These are phyloP conservation scores for Oligia fasciuncula DNA, from an alignment of 2,888 invertebrate genomes.

Conservation along the genomic window DNA sequence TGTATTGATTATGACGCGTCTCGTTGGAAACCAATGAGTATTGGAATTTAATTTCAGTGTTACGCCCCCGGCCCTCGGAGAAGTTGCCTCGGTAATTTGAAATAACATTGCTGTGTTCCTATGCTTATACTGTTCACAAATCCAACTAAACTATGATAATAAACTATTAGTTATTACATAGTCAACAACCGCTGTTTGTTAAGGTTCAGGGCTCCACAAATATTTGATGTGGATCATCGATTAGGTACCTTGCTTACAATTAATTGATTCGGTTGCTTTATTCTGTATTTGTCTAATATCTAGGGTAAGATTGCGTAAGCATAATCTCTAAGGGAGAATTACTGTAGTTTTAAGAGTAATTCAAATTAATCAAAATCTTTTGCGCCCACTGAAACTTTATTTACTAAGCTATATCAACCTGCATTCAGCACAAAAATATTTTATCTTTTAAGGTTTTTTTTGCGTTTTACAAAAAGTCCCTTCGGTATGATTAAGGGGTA, in stretches of 20 bases:
- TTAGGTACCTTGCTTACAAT: constrained; percentile 14
- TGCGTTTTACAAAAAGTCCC: too few species aligned
- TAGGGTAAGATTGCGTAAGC: neutral
- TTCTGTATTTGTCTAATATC: neutral
- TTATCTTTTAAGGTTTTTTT: neutral
- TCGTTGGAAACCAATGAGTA: constrained; percentile 69
- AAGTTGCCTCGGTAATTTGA: constrained; percentile 63
- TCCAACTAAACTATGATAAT: constrained; percentile 51
- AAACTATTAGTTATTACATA: constrained; percentile 46
- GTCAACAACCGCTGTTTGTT: constrained; percentile 50
- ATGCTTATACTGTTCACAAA: constrained; percentile 35
- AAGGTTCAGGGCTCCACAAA: constrained; percentile 32
- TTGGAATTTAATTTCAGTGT: constrained; percentile 71
- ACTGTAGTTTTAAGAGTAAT: neutral
- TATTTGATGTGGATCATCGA: constrained; percentile 34
- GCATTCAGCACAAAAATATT: neutral
- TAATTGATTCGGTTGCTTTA: constrained; percentile 7
- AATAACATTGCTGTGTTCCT: constrained; percentile 63
- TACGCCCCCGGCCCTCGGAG: constrained; percentile 52
- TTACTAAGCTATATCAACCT: neutral
- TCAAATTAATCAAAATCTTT: neutral
- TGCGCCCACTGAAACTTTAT: neutral
- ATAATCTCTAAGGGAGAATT: neutral
- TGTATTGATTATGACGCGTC: constrained; percentile 71
- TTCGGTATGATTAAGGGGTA: neutral